These are phyloP conservation scores for Yoshiicerus persimilis DNA, from an alignment of 1,140 invertebrate genomes.

Conservation along the genomic window DNA sequence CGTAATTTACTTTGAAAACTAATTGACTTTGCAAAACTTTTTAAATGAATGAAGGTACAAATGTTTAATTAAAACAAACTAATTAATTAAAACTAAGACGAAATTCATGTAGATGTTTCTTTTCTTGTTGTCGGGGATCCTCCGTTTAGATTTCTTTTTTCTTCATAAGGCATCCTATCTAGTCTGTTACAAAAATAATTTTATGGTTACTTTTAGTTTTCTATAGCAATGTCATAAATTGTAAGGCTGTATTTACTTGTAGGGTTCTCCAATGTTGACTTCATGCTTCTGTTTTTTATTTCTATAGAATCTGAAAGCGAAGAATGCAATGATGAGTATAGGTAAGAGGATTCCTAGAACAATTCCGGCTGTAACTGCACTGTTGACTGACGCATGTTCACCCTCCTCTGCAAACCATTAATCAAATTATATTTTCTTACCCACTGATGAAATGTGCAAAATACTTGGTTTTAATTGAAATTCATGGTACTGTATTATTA, in stretches of 20 bases:
- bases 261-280: constrained; percentile 14
- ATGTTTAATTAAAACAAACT: background rate
- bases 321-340: constrained; percentile 37
- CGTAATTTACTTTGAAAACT: background rate
- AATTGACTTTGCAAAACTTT: background rate
- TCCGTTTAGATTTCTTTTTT: background rate
- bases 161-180: background rate
- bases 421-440: constrained; percentile 1
- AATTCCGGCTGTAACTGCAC: constrained; percentile 43
- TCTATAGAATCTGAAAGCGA: background rate
- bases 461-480: too few species aligned
- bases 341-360: constrained; percentile 43
- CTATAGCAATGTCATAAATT: background rate
- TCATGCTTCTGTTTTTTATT: constrained; percentile 22
- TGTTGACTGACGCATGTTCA: constrained; percentile 43
- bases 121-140: constrained; percentile 36
- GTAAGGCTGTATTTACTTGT: background rate
- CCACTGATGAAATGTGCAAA: too few species aligned
- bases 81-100: background rate
- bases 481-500: too few species aligned
- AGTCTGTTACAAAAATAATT: too few species aligned
- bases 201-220: constrained; percentile 13
- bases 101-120: constrained; percentile 27
- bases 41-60: background rate
- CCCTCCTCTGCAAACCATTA: constrained; percentile 45